phyloP scores from a whole-genome alignment of 2,888 invertebrate species.

The Phengaris arion region DNA sequence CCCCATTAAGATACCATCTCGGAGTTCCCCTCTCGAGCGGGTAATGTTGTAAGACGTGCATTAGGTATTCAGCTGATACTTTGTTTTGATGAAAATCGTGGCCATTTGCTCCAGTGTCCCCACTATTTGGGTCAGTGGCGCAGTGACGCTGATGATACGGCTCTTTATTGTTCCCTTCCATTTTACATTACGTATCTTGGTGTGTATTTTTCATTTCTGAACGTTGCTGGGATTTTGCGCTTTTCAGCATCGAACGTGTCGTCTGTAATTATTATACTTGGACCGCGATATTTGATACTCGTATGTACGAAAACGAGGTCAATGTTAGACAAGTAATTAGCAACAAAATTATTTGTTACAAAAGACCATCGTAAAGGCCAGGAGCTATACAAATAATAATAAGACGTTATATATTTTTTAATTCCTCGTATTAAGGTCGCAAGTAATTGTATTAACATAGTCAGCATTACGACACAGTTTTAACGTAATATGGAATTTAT shows the following conservation, averaged over 20 bases:
- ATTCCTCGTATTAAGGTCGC: background rate
- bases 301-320: background rate
- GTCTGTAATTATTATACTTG: background rate
- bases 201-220: slow-evolving; percentile 35
- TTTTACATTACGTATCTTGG: slow-evolving; percentile 49
- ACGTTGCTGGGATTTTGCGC: background rate
- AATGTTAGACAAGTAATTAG: background rate
- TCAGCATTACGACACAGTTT: background rate
- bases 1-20: slow-evolving; percentile 11
- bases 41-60: slow-evolving; percentile 20
- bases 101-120: slow-evolving; percentile 64
- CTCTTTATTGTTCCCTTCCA: slow-evolving; percentile 60
- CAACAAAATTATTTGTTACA: background rate
- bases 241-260: background rate
- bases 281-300: background rate
- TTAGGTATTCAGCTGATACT: slow-evolving; percentile 18
- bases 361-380: background rate
- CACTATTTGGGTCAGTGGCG: slow-evolving; percentile 71
- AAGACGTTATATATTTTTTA: background rate
- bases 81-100: slow-evolving; percentile 44
- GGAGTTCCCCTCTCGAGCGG: slow-evolving; percentile 6
- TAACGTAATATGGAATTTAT: slow-evolving; percentile 17
- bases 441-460: background rate
- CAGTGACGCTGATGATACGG: slow-evolving; percentile 57
- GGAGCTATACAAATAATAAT: background rate